These are phyloP conservation scores for Knipowitschia caucasica DNA, from an alignment of 2,797 vertebrate genomes.

Conservation along the genomic window DNA sequence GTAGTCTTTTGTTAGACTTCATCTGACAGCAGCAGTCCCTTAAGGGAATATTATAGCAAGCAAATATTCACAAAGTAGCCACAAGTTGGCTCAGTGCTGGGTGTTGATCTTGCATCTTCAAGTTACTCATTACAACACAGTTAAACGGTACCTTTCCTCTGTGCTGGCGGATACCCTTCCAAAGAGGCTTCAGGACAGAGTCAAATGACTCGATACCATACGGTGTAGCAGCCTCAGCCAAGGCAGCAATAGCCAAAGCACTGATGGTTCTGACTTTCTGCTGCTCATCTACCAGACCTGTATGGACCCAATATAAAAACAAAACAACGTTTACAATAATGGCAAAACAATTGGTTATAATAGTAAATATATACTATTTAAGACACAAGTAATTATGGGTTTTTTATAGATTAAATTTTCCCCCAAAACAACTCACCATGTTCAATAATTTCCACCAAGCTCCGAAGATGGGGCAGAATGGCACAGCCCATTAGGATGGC, in stretches of 20 bases:
- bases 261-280: conserved; percentile 99
- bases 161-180: conserved; percentile 98
- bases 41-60: conserved; percentile 41
- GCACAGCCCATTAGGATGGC: conserved; percentile 99
- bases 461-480: conserved; percentile 97
- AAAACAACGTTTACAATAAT: background rate
- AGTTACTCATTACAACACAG: background rate
- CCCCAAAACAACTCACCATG: conserved; percentile 92
- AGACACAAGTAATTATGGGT: no score
- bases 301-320: no score
- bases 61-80: conserved; percentile 48
- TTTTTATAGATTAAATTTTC: no score
- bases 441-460: conserved; percentile 98
- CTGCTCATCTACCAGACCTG: conserved; percentile 98
- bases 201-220: conserved; percentile 99
- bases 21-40: conserved; percentile 38
- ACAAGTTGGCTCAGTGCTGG: conserved; percentile 32
- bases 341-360: no score
- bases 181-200: conserved; percentile 95
- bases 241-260: conserved; percentile 95
- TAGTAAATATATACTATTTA: no score
- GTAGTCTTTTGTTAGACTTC: conserved; percentile 23
- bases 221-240: conserved; percentile 96
- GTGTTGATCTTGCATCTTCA: conserved; percentile 38
- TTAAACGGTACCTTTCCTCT: conserved; percentile 87